Conservation (phyloP, 2,113 vertebrate genomes). For the Oxyura jamaicensis region DNA sequence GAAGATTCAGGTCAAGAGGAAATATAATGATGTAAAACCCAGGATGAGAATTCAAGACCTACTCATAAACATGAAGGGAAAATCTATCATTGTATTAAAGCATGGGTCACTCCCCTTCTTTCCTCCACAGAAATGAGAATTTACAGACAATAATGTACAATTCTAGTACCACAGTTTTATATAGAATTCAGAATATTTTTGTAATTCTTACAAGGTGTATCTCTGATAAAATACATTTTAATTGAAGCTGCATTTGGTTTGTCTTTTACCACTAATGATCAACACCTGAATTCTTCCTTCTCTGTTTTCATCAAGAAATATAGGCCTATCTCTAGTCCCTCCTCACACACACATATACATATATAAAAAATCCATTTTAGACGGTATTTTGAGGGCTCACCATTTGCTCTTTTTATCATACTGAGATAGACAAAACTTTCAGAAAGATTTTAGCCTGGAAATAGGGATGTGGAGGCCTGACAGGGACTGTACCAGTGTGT, state of each 20-base stretch:
- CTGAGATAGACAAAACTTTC: not conserved
- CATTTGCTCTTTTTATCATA: not conserved
- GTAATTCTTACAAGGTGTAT: not conserved
- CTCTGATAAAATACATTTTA: not conserved
- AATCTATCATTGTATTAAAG: not conserved
- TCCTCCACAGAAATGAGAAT: not conserved
- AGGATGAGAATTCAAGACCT: not conserved
- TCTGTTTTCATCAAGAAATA: not conserved
- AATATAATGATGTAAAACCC: not conserved
- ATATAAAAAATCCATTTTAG: not conserved
- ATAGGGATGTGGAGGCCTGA: not conserved
- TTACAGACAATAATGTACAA: not conserved
- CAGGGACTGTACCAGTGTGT: fast-evolving
- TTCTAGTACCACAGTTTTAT: not conserved
- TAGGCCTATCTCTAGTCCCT: fast-evolving
- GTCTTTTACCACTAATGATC: not conserved
- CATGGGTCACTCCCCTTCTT: not conserved
- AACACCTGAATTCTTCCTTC: not conserved
- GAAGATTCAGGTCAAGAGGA: slow-evolving; percentile 19
- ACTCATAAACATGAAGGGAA: not conserved
- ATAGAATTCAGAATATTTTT: not conserved
- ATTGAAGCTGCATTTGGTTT: not conserved
- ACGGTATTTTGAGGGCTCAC: not conserved
- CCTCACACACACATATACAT: too few relatives aligned
- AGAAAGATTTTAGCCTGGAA: not conserved